These are phyloP conservation scores for Sarcophaga rosellei DNA, from an alignment of 2,888 invertebrate species.

Conservation along the genomic window DNA sequence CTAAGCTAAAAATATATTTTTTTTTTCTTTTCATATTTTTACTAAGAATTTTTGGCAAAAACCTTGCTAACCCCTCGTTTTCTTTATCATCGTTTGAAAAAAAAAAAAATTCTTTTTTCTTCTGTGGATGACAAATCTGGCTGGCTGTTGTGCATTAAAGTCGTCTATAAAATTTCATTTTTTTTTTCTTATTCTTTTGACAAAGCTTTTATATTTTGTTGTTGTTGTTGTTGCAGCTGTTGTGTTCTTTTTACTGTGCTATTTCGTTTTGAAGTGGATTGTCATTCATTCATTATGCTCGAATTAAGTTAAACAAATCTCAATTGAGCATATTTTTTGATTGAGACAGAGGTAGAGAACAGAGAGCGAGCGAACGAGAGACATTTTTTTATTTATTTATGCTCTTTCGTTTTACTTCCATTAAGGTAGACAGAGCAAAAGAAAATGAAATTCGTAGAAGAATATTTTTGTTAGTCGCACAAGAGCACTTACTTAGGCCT, in stretches of 20 bases:
- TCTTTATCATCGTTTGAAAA: conserved; percentile 9
- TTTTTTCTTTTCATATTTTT: background rate
- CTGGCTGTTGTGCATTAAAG: background rate
- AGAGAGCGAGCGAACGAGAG: background rate
- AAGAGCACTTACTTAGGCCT: background rate
- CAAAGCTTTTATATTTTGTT: no score
- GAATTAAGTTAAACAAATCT: conserved; percentile 60
- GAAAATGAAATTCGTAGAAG: background rate
- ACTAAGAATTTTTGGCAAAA: background rate
- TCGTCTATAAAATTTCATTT: background rate
- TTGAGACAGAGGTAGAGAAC: background rate
- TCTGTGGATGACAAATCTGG: conserved; percentile 16
- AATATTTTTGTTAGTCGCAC: background rate
- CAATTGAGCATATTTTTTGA: conserved; percentile 59
- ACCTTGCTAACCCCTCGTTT: background rate
- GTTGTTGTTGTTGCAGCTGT: no score
- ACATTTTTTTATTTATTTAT: conserved; percentile 16
- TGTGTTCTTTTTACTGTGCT: background rate
- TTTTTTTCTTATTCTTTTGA: background rate
- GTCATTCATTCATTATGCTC: conserved; percentile 65
- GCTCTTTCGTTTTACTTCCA: background rate
- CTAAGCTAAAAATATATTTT: conserved; percentile 17
- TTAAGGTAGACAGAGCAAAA: no score
- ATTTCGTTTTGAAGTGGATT: conserved; percentile 41
- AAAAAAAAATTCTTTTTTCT: background rate